phyloP scores from a whole-genome alignment of 1,140 invertebrate genomes.

The Brachionus calyciflorus region DNA sequence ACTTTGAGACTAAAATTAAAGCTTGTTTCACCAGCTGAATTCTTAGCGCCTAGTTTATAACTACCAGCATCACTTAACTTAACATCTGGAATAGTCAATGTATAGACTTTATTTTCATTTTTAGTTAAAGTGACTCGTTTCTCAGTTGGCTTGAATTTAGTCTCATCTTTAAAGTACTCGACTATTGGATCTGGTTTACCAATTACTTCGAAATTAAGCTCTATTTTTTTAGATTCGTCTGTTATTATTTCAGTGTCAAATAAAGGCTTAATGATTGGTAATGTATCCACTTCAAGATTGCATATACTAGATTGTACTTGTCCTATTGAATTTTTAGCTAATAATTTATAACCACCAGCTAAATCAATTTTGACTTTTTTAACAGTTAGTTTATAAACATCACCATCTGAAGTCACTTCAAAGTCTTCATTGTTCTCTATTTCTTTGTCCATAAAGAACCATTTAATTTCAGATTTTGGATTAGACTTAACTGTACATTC shows the following conservation, averaged over 20 bases:
- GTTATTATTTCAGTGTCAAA: not conserved
- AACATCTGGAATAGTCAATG: not conserved
- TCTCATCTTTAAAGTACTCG: constrained; percentile 34
- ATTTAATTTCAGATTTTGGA: not conserved
- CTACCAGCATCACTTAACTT: constrained; percentile 25
- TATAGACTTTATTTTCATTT: constrained; percentile 21
- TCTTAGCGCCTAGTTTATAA: not conserved
- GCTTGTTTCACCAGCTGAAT: constrained; percentile 6
- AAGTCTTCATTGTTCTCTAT: not conserved
- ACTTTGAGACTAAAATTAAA: constrained; percentile 2
- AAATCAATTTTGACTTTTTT: constrained; percentile 53
- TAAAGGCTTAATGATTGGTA: not conserved
- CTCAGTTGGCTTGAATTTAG: constrained; percentile 39
- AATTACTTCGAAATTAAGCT: constrained; percentile 14
- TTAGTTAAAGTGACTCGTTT: constrained; percentile 28
- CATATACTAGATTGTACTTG: not conserved
- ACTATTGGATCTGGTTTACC: constrained; percentile 39
- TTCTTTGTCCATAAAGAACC: constrained; percentile 20
- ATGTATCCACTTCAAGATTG: constrained; percentile 11
- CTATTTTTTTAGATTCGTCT: not conserved
- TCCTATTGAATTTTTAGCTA: constrained; percentile 21
- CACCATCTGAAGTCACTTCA: constrained; percentile 48
- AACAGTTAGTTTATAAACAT: constrained; percentile 53
- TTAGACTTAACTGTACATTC: constrained; percentile 20
- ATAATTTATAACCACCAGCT: constrained; percentile 51